Conservation (phyloP, 2,888 invertebrate species). For the Balanococcus diminutus region DNA sequence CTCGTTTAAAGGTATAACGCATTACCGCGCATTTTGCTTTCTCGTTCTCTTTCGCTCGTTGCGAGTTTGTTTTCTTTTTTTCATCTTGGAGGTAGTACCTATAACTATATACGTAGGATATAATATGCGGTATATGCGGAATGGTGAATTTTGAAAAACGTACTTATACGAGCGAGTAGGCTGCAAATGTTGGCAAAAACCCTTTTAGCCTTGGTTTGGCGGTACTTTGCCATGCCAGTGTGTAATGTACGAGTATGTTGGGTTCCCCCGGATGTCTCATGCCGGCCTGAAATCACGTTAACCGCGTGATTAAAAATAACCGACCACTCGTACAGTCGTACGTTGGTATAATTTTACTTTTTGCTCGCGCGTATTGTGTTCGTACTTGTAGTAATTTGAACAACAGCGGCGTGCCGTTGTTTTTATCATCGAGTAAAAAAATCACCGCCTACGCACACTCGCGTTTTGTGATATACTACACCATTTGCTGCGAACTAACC, state of each 20-base stretch:
- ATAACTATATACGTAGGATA: no score
- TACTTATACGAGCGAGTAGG: neutral
- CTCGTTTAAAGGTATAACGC: neutral
- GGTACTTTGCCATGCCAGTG: no score
- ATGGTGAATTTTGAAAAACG: neutral
- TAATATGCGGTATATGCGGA: neutral
- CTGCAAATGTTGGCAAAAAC: neutral
- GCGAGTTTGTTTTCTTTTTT: neutral
- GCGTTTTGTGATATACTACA: neutral
- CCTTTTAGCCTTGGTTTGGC: neutral
- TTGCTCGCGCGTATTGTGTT: neutral
- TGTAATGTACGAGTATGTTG: no score
- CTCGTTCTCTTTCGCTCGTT: neutral
- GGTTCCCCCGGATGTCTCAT: neutral
- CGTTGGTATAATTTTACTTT: neutral
- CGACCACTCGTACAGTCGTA: neutral
- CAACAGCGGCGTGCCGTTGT: neutral
- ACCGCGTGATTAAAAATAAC: neutral
- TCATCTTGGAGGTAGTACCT: neutral
- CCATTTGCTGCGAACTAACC: neutral
- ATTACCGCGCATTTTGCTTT: neutral
- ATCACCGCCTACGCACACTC: neutral
- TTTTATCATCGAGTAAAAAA: neutral
- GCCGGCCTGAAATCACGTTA: neutral
- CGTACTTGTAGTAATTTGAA: neutral